These are phyloP conservation scores for Pyrgus malvae DNA, from an alignment of 2,888 invertebrate species.

Conservation along the genomic window DNA sequence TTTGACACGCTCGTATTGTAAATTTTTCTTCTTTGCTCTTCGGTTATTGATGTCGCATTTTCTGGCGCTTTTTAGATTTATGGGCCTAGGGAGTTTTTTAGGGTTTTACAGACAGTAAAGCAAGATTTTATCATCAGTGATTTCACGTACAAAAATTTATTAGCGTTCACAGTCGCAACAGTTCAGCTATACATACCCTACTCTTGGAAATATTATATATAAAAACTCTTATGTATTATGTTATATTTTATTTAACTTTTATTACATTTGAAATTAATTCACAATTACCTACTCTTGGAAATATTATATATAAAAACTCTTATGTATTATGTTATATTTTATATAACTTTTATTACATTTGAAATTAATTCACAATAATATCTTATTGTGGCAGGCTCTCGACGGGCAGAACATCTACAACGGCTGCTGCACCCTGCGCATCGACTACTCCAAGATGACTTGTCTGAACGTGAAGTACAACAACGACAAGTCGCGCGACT, in stretches of 20 bases:
- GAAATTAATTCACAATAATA: too few species aligned
- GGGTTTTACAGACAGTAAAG: not conserved
- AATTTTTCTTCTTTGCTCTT: constrained; percentile 45
- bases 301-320: too few species aligned
- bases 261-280: too few species aligned
- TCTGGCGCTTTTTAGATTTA: not conserved
- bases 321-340: too few species aligned
- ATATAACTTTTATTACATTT: too few species aligned
- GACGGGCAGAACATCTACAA: constrained; percentile 99
- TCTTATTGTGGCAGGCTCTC: constrained; percentile 87
- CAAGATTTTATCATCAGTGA: not conserved
- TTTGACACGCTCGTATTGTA: constrained; percentile 63
- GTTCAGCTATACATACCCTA: too few species aligned
- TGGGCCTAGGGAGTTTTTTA: not conserved
- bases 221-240: too few species aligned
- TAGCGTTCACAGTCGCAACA: too few species aligned
- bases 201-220: too few species aligned
- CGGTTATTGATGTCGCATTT: constrained; percentile 13
- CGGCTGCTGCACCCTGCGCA: constrained; percentile 99
- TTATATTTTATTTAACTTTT: too few species aligned
- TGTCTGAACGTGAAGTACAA: constrained; percentile 99
- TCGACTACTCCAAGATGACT: constrained; percentile 99
- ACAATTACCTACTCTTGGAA: too few species aligned
- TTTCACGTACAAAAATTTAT: too few species aligned
- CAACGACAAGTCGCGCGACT: constrained; percentile 99